Evolutionary conservation across 2,797 vertebrate genomes (phyloP), one percentile per base, ranked within the genome.

Genomic region (Sciurus vulgaris): DNA sequence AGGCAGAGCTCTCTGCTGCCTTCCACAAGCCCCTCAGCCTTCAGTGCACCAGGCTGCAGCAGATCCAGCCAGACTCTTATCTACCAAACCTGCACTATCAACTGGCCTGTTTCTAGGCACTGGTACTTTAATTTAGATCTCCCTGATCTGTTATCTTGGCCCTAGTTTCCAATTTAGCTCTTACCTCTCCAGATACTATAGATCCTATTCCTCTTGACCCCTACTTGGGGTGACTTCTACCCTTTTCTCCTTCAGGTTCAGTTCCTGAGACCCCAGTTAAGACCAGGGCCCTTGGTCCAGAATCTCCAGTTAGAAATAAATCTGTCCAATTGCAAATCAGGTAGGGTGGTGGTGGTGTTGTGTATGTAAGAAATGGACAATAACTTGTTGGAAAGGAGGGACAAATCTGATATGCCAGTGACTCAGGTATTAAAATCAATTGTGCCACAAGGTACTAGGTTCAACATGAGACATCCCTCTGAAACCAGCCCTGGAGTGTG

Each of bases 241-340:
- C 2, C 3, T 49, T 56, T 51, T 79, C 30, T 94, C 51, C 2
- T 91, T 56, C 20, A 93, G 22, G 10, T 30, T 8, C 18, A 77
- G 9, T 5, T 87, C 44, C 54, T 90, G 10, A 89, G 35, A 97
- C 20, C 12, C 10, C 73, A 77, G 5, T 17, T 65, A 13, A 90
- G 20, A 9, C n/a, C 17, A 49, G 38, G 41, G 49, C 11, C 10
- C n/a, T 44, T 38, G 5, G 14, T 51, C 18, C 44, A 90, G 56
- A 74, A 88, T 78, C 76, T 90, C 13, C 49, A 92, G 20, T 65
- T 14, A 13, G 47, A 82, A 86, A 92, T 41, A 70, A 83, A 54
- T 28, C 20, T 54, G 26, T 35, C 33, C 18, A 92, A 18, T 41
- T 91, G 44, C 72, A 94, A 84, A 69, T n/a, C 33, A 44, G 51